These are phyloP conservation scores for Orthosia gothica DNA, from an alignment of 2,888 invertebrate genomes.

Conservation along the genomic window DNA sequence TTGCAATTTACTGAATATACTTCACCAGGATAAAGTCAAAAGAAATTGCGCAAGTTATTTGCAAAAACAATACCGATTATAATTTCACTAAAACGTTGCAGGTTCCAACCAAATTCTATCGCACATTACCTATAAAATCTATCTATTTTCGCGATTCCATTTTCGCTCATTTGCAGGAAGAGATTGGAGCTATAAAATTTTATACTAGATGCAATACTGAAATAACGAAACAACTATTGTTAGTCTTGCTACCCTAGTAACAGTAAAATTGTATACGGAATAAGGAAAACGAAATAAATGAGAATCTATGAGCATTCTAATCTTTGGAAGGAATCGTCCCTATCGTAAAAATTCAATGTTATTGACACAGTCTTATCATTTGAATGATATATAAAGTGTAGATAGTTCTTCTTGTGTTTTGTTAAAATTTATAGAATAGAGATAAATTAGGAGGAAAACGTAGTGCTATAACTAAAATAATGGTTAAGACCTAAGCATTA, in stretches of 20 bases:
- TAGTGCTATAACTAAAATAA: not conserved
- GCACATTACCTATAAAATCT: not conserved
- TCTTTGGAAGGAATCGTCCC: slow-evolving; percentile 1
- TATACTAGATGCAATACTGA: slow-evolving; percentile 24
- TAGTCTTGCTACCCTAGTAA: not conserved
- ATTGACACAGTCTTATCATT: slow-evolving; percentile 4
- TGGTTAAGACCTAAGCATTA: too few species aligned
- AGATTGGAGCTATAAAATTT: slow-evolving; percentile 27
- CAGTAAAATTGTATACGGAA: slow-evolving; percentile 3
- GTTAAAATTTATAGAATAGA: not conserved
- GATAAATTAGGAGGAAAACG: not conserved
- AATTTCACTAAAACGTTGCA: not conserved
- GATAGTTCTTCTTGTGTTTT: not conserved
- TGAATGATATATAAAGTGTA: not conserved
- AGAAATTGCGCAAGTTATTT: not conserved
- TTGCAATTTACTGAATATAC: not conserved
- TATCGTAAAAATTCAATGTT: slow-evolving; percentile 23
- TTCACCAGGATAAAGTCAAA: not conserved
- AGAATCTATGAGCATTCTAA: slow-evolving; percentile 21
- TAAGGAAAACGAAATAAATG: slow-evolving; percentile 39
- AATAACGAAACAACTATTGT: slow-evolving; percentile 15
- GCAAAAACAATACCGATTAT: not conserved
- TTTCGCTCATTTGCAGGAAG: slow-evolving; percentile 14
- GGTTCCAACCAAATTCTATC: not conserved
- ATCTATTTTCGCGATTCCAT: slow-evolving; percentile 6